phyloP scores from a whole-genome alignment of 1,140 invertebrate species.

The Zaprionus vittiger region DNA sequence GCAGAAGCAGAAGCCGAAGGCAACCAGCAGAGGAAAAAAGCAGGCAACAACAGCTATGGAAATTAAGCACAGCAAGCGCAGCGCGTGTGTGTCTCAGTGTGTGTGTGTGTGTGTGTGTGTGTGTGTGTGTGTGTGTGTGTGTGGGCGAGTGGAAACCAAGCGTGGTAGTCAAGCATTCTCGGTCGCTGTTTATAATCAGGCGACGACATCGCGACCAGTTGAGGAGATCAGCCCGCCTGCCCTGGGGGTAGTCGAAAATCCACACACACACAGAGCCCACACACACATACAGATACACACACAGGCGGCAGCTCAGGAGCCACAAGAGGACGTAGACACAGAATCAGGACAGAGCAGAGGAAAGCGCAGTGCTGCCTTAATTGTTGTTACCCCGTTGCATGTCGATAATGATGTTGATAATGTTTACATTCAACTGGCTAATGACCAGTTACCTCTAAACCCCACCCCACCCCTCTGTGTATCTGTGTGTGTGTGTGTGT shows the following conservation, averaged over 20 bases:
- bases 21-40: conserved; percentile 14
- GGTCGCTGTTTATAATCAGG: conserved; percentile 52
- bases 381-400: conserved; percentile 8
- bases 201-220: conserved; percentile 35
- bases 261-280: conserved; percentile 25
- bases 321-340: background rate
- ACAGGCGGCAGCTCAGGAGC: background rate
- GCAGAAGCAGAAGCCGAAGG: conserved; percentile 15
- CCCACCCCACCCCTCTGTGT: background rate
- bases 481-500: background rate
- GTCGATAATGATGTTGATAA: conserved; percentile 57
- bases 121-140: conserved; percentile 18
- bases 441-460: conserved; percentile 12
- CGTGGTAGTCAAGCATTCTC: conserved; percentile 63
- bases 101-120: conserved; percentile 19
- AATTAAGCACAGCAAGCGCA: conserved; percentile 30
- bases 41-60: conserved; percentile 16
- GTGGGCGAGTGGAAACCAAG: conserved; percentile 36
- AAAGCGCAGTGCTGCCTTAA: too few species aligned
- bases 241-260: conserved; percentile 50
- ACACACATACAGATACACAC: conserved; percentile 1
- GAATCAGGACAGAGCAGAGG: too few species aligned
- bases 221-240: conserved; percentile 50
- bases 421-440: conserved; percentile 27
- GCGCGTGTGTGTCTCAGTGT: background rate